Base-by-base conservation (phyloP, 1,140 invertebrate genomes). In the Mercenaria mercenaria region DNA sequence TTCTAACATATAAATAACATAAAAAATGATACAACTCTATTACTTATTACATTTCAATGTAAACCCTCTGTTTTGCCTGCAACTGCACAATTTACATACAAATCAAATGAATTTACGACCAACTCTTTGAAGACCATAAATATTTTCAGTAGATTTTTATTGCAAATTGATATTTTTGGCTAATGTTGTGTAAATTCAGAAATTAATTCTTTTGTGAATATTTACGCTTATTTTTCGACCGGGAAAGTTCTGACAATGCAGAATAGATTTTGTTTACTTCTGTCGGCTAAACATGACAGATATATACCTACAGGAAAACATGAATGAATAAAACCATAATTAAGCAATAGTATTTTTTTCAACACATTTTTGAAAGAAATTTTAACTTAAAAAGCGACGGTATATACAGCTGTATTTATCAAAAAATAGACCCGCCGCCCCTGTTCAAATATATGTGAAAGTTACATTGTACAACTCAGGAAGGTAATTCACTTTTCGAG, bases 121-220 rank as follows among this genome's bases (percentile, higher is more conserved):
- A 32, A 37, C 32, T 32, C 4, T 67, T 67, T 67, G 11, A n/a
- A 11, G 67, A 39, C 67, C 67, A 72, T 72, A 72, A 72, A 72
- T 72, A 72, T 72, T 72, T 72, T 72, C 67, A 72, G 34, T 72
- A 72, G 67, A 41, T 39, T 72, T 72, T 72, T 72, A 39, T 72
- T 72, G 67, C 34, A 72, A 72, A 72, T 72, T 72, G 32, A 72
- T 72, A 72, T 72, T 39, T 72, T 39, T 20, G 34, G 34, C 37
- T 41, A 72, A 11, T 26, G 34, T 72, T 39, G 67, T 72, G 37
- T 72, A 72, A 72, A 72, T 29, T 72, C 67, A 72, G 34, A 72
- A 72, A 72, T 72, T 72, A 41, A 72, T 72, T 72, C 67, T n/a
- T 29, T 72, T 72, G 67, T 72, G 29, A 37, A 39, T 20, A 6